Conservation (phyloP, 92 coral and sea anemone species). For the Meandrina meandrites region DNA sequence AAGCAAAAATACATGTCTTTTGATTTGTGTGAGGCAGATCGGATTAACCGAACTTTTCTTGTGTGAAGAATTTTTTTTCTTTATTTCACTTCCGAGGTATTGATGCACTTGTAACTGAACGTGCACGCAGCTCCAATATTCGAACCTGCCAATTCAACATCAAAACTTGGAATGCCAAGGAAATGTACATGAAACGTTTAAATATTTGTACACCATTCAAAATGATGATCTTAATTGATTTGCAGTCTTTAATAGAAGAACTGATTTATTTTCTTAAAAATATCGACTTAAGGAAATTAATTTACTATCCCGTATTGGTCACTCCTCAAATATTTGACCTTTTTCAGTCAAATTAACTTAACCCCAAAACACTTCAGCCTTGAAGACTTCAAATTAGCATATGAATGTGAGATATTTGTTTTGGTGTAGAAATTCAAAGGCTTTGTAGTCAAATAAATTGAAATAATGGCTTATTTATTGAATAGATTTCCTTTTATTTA, state of each 20-base stretch:
- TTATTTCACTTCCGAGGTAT: slow-evolving; percentile 15
- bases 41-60: neutral
- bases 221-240: neutral
- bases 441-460: slow-evolving; percentile 20
- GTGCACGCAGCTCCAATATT: slow-evolving; percentile 19
- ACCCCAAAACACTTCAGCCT: slow-evolving; percentile 16
- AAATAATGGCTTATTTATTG: slow-evolving; percentile 14
- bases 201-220: slow-evolving; percentile 11
- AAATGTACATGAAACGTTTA: neutral
- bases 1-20: neutral
- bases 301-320: neutral
- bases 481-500: neutral
- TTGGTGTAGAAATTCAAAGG: neutral
- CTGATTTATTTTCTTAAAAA: neutral
- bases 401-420: slow-evolving; percentile 27
- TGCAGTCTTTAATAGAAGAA: neutral
- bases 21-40: neutral
- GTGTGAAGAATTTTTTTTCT: slow-evolving; percentile 12
- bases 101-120: neutral
- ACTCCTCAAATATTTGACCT: slow-evolving; percentile 2
- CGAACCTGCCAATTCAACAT: neutral
- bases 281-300: neutral
- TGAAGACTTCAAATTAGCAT: slow-evolving; percentile 23
- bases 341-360: slow-evolving; percentile 21
- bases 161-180: neutral